Evolutionary conservation across 2,888 invertebrate species (phyloP).

Genomic region (Lysandra coridon): DNA sequence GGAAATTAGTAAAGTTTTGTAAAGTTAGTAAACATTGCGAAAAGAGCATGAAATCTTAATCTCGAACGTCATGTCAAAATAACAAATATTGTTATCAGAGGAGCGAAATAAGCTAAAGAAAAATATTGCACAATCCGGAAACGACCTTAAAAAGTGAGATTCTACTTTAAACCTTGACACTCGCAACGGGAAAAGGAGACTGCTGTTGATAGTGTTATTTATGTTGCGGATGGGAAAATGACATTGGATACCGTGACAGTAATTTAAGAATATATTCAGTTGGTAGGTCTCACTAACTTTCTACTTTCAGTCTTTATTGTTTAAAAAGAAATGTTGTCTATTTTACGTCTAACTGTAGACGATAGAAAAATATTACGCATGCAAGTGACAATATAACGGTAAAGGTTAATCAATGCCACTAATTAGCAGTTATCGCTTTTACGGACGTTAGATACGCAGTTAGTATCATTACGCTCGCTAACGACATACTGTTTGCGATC

Average conservation of each 20-base stretch:
- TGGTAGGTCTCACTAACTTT: background rate
- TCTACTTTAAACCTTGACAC: background rate
- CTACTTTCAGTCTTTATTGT: background rate
- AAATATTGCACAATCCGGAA: background rate
- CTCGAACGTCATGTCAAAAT: background rate
- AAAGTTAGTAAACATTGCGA: slow-evolving; percentile 1
- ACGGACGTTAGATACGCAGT: slow-evolving; percentile 3
- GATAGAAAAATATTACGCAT: background rate
- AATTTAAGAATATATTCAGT: background rate
- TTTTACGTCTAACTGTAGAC: background rate
- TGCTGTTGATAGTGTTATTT: background rate
- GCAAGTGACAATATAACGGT: background rate
- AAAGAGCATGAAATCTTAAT: background rate
- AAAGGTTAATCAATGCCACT: slow-evolving; percentile 1
- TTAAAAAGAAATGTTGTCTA: background rate
- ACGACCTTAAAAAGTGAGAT: background rate
- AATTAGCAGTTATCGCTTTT: slow-evolving; percentile 26
- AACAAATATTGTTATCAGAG: background rate
- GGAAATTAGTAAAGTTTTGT: background rate
- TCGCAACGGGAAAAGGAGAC: background rate
- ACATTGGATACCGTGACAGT: background rate
- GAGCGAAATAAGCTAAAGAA: background rate
- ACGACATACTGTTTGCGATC: background rate
- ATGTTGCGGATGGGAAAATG: background rate
- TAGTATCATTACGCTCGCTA: slow-evolving; percentile 10